Evolutionary conservation across 2,888 invertebrate genomes (phyloP).

Genomic region (Emmelina monodactyla): DNA sequence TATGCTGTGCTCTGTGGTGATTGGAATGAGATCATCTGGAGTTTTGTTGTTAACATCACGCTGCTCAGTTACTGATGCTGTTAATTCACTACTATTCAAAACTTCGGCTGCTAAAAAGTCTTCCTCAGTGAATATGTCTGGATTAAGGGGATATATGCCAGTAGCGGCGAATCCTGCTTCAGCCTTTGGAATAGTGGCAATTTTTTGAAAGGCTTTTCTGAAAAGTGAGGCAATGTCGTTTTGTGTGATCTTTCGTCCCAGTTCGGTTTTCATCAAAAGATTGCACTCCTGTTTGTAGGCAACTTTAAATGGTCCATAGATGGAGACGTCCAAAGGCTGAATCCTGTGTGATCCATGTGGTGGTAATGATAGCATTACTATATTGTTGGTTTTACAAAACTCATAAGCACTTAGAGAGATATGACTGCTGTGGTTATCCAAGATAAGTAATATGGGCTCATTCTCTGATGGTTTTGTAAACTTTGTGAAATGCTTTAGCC

Average conservation of each 20-base stretch:
- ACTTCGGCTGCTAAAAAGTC: neutral
- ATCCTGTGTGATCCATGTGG: constrained; percentile 20
- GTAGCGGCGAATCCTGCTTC: neutral
- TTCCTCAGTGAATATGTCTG: neutral
- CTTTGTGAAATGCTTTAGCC: constrained; percentile 4
- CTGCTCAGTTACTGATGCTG: neutral
- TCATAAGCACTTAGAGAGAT: constrained; percentile 15
- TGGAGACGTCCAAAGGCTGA: constrained; percentile 20
- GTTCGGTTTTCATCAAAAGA: constrained; percentile 17
- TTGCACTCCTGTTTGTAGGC: constrained; percentile 20
- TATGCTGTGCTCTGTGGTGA: neutral
- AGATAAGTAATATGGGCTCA: constrained; percentile 16
- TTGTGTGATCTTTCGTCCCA: constrained; percentile 15
- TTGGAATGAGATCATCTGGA: neutral
- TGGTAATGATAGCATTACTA: constrained; percentile 15
- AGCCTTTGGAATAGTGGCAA: neutral
- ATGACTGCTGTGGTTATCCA: constrained; percentile 20
- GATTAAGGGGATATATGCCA: constrained; percentile 1
- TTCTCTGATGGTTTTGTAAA: constrained; percentile 5
- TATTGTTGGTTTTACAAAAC: constrained; percentile 14
- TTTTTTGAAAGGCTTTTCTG: neutral
- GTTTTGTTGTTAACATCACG: neutral
- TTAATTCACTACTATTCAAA: neutral
- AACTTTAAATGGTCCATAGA: constrained; percentile 16
- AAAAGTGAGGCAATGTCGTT: constrained; percentile 9